Conservation (phyloP, 1,140 invertebrate genomes). For the Bombyx mori region DNA sequence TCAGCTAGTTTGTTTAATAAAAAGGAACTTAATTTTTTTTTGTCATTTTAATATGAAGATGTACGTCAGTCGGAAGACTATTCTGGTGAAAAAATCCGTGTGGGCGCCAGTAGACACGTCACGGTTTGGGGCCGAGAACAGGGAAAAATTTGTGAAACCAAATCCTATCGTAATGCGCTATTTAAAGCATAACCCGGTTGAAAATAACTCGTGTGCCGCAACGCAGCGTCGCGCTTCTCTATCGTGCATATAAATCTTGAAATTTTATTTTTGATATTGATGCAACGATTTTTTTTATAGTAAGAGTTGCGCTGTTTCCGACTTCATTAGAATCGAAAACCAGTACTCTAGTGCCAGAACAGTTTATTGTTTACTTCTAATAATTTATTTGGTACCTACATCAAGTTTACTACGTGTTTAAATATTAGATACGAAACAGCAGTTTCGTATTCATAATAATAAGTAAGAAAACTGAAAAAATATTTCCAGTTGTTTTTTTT, state of each 20-base stretch:
- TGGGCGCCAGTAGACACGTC: slow-evolving; percentile 45
- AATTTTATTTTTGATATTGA: slow-evolving; percentile 64
- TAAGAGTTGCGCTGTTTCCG: background rate
- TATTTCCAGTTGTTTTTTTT: too few relatives aligned
- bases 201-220: slow-evolving; percentile 66
- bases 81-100: slow-evolving; percentile 43
- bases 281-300: slow-evolving; percentile 29
- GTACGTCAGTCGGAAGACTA: slow-evolving; percentile 27
- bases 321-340: too few relatives aligned
- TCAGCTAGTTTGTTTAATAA: too few relatives aligned
- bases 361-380: too few relatives aligned
- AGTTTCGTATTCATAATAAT: too few relatives aligned
- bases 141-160: slow-evolving; percentile 69
- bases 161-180: slow-evolving; percentile 69
- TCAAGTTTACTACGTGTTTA: too few relatives aligned
- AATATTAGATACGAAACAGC: too few relatives aligned
- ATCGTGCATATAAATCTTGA: slow-evolving; percentile 65
- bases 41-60: too few relatives aligned
- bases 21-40: too few relatives aligned
- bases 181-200: slow-evolving; percentile 69
- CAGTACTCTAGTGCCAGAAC: too few relatives aligned
- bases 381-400: too few relatives aligned
- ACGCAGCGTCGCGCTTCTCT: slow-evolving; percentile 55
- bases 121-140: slow-evolving; percentile 47
- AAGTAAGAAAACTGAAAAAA: too few relatives aligned